Evolutionary conservation across 1,140 invertebrate species (phyloP).

Genomic region (Drosophila auraria): DNA sequence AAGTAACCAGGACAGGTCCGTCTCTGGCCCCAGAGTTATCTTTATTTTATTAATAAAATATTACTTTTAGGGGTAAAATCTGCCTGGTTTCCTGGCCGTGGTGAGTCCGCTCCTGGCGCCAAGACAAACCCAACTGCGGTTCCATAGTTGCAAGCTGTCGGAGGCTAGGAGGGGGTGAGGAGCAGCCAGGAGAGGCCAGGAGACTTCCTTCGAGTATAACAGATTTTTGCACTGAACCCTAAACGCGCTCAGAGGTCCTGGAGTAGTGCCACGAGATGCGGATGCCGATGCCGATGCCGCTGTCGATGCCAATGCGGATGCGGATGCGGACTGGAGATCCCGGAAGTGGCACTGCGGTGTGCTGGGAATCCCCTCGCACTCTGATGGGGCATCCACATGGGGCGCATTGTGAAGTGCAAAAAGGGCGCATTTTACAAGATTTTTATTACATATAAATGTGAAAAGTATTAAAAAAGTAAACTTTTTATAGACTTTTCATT

Average conservation of each 20-base stretch:
- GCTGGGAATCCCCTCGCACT: constrained; percentile 8
- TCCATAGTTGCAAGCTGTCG: constrained; percentile 53
- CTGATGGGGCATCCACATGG: constrained; percentile 44
- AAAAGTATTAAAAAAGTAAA: constrained; percentile 83
- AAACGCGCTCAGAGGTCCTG: constrained; percentile 34
- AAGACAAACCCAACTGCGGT: constrained; percentile 13
- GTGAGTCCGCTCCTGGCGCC: constrained; percentile 28
- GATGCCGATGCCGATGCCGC: too few species aligned
- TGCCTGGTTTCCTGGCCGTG: too few species aligned
- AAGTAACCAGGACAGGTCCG: constrained; percentile 29
- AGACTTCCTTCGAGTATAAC: constrained; percentile 64
- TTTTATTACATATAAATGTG: constrained; percentile 82
- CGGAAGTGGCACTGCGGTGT: constrained; percentile 4
- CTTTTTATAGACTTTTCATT: constrained; percentile 83
- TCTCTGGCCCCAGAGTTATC: too few species aligned
- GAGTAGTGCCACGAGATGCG: too few species aligned
- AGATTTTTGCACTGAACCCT: constrained; percentile 78
- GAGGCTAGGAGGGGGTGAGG: neutral
- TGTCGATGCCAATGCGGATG: too few species aligned
- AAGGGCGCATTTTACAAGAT: constrained; percentile 84
- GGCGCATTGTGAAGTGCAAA: constrained; percentile 76
- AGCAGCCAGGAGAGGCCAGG: neutral
- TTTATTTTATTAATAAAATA: too few species aligned
- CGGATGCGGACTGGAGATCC: neutral
- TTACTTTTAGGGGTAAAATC: too few species aligned